Percentiles rank a stretch among this genome's conserved stretches.
Evolutionary conservation across 1,140 invertebrate species (phyloP).

Genomic region (Physella acuta): DNA sequence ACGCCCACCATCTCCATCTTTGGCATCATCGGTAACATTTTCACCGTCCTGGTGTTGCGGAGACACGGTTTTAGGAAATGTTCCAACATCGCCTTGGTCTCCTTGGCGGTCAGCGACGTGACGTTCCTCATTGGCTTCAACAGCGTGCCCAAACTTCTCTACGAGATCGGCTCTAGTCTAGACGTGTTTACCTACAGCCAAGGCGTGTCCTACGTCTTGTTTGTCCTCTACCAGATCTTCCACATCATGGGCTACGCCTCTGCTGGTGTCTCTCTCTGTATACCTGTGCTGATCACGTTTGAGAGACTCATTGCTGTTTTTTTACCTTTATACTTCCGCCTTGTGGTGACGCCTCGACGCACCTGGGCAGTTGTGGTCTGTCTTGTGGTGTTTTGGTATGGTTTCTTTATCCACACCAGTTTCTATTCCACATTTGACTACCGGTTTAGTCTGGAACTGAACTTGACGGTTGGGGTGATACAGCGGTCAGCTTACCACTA

Average conservation of each 20-base stretch:
- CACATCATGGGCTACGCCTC: no score
- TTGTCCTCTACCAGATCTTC: no score
- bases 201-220: no score
- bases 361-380: not conserved
- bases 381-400: not conserved
- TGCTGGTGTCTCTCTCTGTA: not conserved
- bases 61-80: constrained; percentile 16
- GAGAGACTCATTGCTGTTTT: constrained; percentile 17
- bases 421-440: constrained; percentile 14
- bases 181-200: no score
- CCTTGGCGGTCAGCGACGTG: constrained; percentile 5
- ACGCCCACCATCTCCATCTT: no score
- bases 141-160: no score
- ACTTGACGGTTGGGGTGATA: not conserved
- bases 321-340: constrained; percentile 4
- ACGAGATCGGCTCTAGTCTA: no score
- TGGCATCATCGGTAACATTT: constrained; percentile 2
- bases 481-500: not conserved
- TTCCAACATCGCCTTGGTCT: constrained; percentile 11
- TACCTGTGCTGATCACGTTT: constrained; percentile 12
- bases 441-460: not conserved
- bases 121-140: no score
- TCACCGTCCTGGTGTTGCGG: not conserved
- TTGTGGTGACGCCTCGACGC: not conserved
- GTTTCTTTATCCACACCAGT: not conserved